phyloP scores from a whole-genome alignment of 2,888 invertebrate species.

The Cancer borealis region DNA sequence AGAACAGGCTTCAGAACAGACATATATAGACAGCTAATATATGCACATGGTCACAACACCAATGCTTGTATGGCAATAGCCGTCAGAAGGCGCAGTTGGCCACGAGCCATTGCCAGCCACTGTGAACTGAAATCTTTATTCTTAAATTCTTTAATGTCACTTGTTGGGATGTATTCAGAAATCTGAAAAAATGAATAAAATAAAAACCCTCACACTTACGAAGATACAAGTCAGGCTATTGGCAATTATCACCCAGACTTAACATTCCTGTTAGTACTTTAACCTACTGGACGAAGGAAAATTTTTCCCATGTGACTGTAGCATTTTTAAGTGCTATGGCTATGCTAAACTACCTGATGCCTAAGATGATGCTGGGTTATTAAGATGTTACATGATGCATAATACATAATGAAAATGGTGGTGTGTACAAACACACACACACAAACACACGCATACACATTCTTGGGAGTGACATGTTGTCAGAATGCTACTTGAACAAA shows the following conservation, averaged over 20 bases:
- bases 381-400: slow-evolving; percentile 35
- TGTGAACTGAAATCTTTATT: background rate
- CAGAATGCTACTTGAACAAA: background rate
- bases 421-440: background rate
- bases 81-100: background rate
- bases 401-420: background rate
- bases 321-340: background rate
- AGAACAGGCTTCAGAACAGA: background rate
- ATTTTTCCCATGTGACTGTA: slow-evolving; percentile 23
- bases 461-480: background rate
- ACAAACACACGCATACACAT: slow-evolving; percentile 16
- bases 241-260: slow-evolving; percentile 7
- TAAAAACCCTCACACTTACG: background rate
- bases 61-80: background rate
- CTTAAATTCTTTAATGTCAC: background rate
- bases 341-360: slow-evolving; percentile 41
- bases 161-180: background rate
- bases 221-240: slow-evolving; percentile 21
- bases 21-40: background rate
- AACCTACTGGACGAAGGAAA: slow-evolving; percentile 45
- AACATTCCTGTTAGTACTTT: slow-evolving; percentile 43
- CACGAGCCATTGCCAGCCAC: background rate
- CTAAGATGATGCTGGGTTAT: slow-evolving; percentile 28
- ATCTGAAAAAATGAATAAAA: background rate
- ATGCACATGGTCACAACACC: background rate